Base-by-base conservation (phyloP, 2,113 vertebrate species). In the Dicerorhinus sumatrensis region DNA sequence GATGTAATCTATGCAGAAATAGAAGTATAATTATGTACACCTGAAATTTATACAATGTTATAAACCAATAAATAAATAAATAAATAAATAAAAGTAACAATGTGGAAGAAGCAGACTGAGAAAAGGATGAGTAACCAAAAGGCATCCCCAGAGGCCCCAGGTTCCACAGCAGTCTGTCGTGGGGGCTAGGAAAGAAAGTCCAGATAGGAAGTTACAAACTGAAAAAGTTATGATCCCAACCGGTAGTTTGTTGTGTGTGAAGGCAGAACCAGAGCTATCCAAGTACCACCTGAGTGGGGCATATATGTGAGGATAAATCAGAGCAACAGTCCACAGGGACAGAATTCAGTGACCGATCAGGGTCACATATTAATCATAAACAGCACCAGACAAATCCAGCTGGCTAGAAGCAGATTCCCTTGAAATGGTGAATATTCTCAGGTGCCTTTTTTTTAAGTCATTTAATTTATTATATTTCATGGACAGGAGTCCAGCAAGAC, bases 391-490 rank as follows among this genome's bases (percentile, higher is more conserved):
- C 25, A 87, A 91, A 91, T 51, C 3, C 11, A 70, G 18, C 8
- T 87, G 70, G 8, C 20, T 56, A 92, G 14, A 82, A 80, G 42
- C 10, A 56, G 4, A 80, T 80, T 85, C 31, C 42, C 63, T 63
- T 69, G 36, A 95, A 81, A 93, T 80, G 21, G 36, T 91, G 39
- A 72, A 36, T 67, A 96, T 79, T 79, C 18, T 77, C 42, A 88
- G 31, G 10, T 0, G 56, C 33, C 46, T 72, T 77, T 46, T 46
- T 82, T 75, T 67, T 60, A n/a, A 42, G 17, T 65, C 16, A 85
- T 77, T 82, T 72, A 12, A 77, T 8, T 56, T 79, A 65, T 91
- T 86, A 27, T 79, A 84, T 89, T 92, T 91, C 21, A 62, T 75
- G 4, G 27, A 80, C 21, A 83, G n/a, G 9, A 93, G 27, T 95